Conservation (phyloP, 1,140 invertebrate genomes). For the Tenebrio molitor region DNA sequence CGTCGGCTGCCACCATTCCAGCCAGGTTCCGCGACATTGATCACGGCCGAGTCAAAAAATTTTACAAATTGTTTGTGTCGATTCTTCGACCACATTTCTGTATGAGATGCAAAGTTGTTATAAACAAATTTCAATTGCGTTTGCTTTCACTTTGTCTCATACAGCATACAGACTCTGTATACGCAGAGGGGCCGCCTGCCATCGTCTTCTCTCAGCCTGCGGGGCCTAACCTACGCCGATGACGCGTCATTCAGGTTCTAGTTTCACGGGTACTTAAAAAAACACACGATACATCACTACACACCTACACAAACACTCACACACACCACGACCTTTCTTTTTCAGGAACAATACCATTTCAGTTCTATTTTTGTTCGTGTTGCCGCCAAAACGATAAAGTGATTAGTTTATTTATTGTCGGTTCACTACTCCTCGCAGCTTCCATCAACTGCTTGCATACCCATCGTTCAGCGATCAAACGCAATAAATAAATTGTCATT, state of each 20-base stretch:
- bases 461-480: background rate
- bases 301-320: constrained; percentile 58
- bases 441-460: background rate
- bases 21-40: background rate
- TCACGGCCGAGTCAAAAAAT: constrained; percentile 55
- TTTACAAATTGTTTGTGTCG: constrained; percentile 55
- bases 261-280: constrained; percentile 67
- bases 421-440: background rate
- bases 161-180: constrained; percentile 67
- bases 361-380: constrained; percentile 9
- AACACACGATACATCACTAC: constrained; percentile 58
- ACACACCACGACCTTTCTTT: constrained; percentile 45
- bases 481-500: constrained; percentile 38
- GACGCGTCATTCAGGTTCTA: constrained; percentile 68
- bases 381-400: background rate
- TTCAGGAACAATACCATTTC: constrained; percentile 33
- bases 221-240: constrained; percentile 65
- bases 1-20: constrained; percentile 18
- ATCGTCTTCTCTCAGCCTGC: constrained; percentile 66
- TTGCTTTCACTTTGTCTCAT: constrained; percentile 67
- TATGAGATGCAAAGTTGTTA: constrained; percentile 61
- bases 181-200: constrained; percentile 68
- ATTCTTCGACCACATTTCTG: constrained; percentile 46
- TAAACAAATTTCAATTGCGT: constrained; percentile 67
- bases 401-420: constrained; percentile 22